Base-by-base conservation (phyloP, 2,113 vertebrate species). In the Pimephales promelas region DNA sequence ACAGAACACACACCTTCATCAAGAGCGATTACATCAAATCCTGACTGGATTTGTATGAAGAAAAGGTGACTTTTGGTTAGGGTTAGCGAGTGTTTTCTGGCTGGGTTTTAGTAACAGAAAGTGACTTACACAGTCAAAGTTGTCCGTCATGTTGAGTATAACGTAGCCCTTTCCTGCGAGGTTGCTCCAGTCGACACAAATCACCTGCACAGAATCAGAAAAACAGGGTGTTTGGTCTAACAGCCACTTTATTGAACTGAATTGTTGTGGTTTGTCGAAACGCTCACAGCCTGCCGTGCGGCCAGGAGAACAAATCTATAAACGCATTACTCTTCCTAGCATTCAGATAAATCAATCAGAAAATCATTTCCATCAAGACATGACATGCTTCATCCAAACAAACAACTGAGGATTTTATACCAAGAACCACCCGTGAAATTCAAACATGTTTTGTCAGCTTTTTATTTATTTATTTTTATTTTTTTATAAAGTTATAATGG, bases 111-210 rank as follows among this genome's bases (percentile, higher is more conserved):
- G 45, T 10, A 7, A 73, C 54, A 71, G 22, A 49, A 59, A 43
- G 24, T 2, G 28, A 97, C 98, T 98, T 91, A 99, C 98, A 86
- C 98, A 99, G 90, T 97, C 97, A 28, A 96, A 84, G 91, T 97
- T 98, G 85, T 98, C 94, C 0, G 96, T 95, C 96, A 98, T 97
- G 92, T 97, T 97, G 82, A 99, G 94, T 88, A 99, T 89, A 85
- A 99, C 92, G 45, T 98, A 98, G 80, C 95, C 98, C 47, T 95
- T 96, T 75, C 95, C 96, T 0, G 93, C 92, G 82, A 98, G 93
- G 62, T 97, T 95, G 47, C 93, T 97, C 98, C 98, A 99, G 88
- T 98, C 96, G 28, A 96, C 93, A 92, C 98, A 99, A 89, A 95
- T 94, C 22, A 99, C 97, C 97, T 99, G 20, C 47, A 34, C 18